Base-by-base conservation (phyloP, 2,888 invertebrate genomes). In the Conops quadrifasciatus region DNA sequence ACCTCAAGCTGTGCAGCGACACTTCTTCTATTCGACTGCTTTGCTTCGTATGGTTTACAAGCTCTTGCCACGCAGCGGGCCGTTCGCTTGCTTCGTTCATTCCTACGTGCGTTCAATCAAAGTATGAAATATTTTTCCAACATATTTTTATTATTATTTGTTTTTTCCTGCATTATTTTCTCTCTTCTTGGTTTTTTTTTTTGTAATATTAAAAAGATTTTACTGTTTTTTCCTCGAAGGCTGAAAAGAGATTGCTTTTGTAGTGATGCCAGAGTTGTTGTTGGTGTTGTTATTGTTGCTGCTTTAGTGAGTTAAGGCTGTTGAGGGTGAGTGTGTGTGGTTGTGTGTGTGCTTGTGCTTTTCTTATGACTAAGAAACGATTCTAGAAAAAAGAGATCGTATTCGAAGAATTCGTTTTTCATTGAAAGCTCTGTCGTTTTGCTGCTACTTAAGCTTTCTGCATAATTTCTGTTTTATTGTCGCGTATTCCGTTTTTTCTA, bases 1-100 rank as follows among this genome's bases (percentile, higher is more conserved):
- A 74, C 75, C 78, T 75, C 76, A 78, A 70, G 79, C 68, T 68
- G 68, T 68, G 68, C 53, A 60, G 62, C 53, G 68, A 68, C 68
- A 68, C 30, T 68, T 68, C 49, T 60, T 26, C 56, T 63, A 11
- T 47, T 24, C 49, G 49, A 62, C 16, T 11, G 24, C 30, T 49
- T 62, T 62, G 51, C 62, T 49, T 58, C 15, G 51, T 36, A 67
- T 56, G 56, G 58, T 36, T 28, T 36, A 28, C 43, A 30, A 56
- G 45, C 36, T 36, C 36, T 36, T 36, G 36, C 9, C 5, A 36
- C 36, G 5, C 49, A 19, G n/a, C 49, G 11, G 49, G 49, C 49
- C 3, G 11, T 49, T 49, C 19, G 49, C 3, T n/a, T 13, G 11
- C 49, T 5, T 15, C 3, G 19, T 49, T 49, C 19, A 49, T n/a